Base-by-base conservation (phyloP, 2,888 invertebrate genomes). In the Drosophila putrida region DNA sequence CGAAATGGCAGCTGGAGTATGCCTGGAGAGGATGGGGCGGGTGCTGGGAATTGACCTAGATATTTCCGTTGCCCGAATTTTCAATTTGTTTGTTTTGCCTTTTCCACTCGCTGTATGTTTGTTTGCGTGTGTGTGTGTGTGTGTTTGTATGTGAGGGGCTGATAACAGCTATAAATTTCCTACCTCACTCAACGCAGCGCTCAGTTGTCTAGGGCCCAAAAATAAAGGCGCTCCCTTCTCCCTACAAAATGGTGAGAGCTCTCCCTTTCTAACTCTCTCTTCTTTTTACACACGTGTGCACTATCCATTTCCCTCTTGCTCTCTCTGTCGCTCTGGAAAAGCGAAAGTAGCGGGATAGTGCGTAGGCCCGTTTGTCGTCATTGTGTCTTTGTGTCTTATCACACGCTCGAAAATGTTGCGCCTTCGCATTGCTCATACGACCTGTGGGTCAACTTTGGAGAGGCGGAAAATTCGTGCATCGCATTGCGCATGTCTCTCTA, bases 341-440 rank as follows among this genome's bases (percentile, higher is more conserved):
- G 82, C 67, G 80, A 79, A 74, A 79, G 78, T 78, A 47, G 38
- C 10, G 60, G 20, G n/a, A 13, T 47, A 54, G 60, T 64, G 77
- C 77, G 77, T 77, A 59, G 73, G 75, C 70, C n/a, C 76, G 44
- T 36, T 65, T 63, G 58, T 49, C 75, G 65, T 55, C 66, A 63
- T 72, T 44, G 62, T 38, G 4, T 38, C 28, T 36, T 41, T 57
- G 64, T 57, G 83, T 81, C 71, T 82, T 86, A 82, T 82, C 86
- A 85, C 86, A 85, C 81, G 70, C 78, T 72, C 81, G 71, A 85
- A 85, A 74, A 80, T 88, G 70, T 85, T 88, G 88, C 80, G 88
- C 80, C 81, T 80, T 67, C 59, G 28, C n/a, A 71, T 68, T 72
- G 65, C 86, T 74, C 75, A 83, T 86, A 85, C 85, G 88, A 88